phyloP scores from a whole-genome alignment of 2,113 vertebrate species.

The Procavia capensis region DNA sequence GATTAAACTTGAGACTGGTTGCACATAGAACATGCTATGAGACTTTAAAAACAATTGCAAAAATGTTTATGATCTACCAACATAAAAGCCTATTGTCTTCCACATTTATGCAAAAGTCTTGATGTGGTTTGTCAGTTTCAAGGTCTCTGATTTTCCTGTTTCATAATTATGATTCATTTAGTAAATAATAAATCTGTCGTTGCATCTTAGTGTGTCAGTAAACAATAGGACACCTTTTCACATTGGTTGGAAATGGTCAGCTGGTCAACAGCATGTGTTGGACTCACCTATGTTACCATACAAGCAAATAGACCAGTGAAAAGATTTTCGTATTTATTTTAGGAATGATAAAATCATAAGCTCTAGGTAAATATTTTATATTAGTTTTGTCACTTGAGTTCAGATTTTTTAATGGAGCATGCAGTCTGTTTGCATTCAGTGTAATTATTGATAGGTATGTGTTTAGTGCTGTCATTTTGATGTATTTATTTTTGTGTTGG shows the following conservation, averaged over 20 bases:
- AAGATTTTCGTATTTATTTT: slow-evolving; percentile 11
- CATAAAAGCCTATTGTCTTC: not conserved
- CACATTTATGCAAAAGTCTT: slow-evolving; percentile 28
- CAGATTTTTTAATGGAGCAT: slow-evolving; percentile 44
- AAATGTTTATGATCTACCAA: slow-evolving; percentile 24
- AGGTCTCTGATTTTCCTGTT: slow-evolving; percentile 22
- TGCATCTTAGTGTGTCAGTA: not conserved
- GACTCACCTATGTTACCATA: slow-evolving; percentile 4
- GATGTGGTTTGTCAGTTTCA: slow-evolving; percentile 29
- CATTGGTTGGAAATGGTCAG: slow-evolving; percentile 11
- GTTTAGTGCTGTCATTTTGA: too few relatives aligned
- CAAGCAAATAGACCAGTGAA: slow-evolving; percentile 43
- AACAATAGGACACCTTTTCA: slow-evolving; percentile 37
- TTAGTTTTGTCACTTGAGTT: slow-evolving; percentile 37
- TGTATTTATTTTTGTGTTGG: too few relatives aligned
- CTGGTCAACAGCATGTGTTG: not conserved
- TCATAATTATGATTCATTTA: slow-evolving; percentile 22
- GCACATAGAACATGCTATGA: slow-evolving; percentile 59
- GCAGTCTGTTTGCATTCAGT: too few relatives aligned
- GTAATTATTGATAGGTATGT: too few relatives aligned
- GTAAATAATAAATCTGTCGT: slow-evolving; percentile 43
- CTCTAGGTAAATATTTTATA: not conserved
- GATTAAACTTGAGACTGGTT: slow-evolving; percentile 69
- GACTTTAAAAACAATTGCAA: slow-evolving; percentile 49
- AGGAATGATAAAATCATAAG: not conserved